Conservation (phyloP, 1,140 invertebrate genomes). For the Magallana angulata region DNA sequence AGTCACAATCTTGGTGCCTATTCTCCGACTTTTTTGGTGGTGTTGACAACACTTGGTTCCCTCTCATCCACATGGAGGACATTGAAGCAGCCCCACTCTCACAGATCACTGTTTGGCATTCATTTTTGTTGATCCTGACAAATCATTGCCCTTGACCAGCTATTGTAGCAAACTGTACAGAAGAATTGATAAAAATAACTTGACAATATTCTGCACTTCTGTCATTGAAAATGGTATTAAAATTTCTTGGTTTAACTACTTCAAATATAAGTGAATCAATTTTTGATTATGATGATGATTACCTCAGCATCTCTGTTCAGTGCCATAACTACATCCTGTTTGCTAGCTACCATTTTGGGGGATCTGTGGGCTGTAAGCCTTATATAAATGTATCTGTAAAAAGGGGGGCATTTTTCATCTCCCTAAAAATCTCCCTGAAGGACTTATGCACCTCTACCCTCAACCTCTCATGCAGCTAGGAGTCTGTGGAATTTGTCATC, state of each 20-base stretch:
- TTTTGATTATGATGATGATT: constrained; percentile 46
- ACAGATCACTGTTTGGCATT: constrained; percentile 96
- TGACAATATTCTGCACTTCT: no score
- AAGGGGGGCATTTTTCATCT: constrained; percentile 78
- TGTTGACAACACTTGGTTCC: constrained; percentile 96
- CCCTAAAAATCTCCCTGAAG: constrained; percentile 97
- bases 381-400: constrained; percentile 83
- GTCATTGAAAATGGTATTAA: no score
- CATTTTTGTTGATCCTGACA: constrained; percentile 98
- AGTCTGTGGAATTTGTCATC: constrained; percentile 57
- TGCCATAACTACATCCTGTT: constrained; percentile 95
- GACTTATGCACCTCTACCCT: constrained; percentile 84
- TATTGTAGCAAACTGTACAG: constrained; percentile 89
- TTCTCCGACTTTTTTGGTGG: constrained; percentile 97
- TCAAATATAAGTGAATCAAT: no score
- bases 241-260: no score
- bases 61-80: constrained; percentile 86
- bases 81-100: constrained; percentile 96
- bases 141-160: constrained; percentile 92
- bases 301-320: constrained; percentile 91
- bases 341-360: constrained; percentile 92
- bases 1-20: constrained; percentile 91
- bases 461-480: constrained; percentile 85
- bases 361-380: constrained; percentile 96
- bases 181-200: not conserved